Evolutionary conservation across 1,140 invertebrate species (phyloP).

Genomic region (Saccostrea glomerata): DNA sequence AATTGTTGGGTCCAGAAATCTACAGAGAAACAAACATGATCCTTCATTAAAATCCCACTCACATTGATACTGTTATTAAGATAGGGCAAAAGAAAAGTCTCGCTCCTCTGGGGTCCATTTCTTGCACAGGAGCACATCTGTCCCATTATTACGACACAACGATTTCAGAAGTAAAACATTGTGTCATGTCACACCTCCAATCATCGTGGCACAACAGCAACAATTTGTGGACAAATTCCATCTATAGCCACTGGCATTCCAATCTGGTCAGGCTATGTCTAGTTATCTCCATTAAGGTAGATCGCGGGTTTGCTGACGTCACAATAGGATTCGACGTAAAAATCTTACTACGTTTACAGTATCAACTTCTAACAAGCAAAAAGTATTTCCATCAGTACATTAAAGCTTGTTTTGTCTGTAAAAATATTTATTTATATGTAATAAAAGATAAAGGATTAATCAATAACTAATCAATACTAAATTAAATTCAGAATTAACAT

Average conservation of each 20-base stretch:
- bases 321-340: no score
- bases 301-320: no score
- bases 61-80: conserved; percentile 28
- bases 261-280: neutral
- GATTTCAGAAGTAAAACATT: neutral
- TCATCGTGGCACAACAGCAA: neutral
- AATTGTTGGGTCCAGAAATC: no score
- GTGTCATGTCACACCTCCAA: neutral
- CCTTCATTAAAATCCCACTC: neutral
- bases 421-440: no score
- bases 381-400: no score
- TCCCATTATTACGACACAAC: neutral
- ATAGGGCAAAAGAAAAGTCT: conserved; percentile 21
- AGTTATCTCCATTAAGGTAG: neutral
- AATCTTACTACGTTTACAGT: no score
- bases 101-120: neutral
- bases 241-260: neutral
- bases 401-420: no score
- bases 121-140: neutral
- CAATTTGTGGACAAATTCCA: neutral
- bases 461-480: no score
- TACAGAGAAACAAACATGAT: no score
- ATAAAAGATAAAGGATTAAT: no score
- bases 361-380: no score
- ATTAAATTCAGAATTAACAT: no score